Conservation (phyloP, 2,888 invertebrate species). For the Synanthedon tipuliformis region DNA sequence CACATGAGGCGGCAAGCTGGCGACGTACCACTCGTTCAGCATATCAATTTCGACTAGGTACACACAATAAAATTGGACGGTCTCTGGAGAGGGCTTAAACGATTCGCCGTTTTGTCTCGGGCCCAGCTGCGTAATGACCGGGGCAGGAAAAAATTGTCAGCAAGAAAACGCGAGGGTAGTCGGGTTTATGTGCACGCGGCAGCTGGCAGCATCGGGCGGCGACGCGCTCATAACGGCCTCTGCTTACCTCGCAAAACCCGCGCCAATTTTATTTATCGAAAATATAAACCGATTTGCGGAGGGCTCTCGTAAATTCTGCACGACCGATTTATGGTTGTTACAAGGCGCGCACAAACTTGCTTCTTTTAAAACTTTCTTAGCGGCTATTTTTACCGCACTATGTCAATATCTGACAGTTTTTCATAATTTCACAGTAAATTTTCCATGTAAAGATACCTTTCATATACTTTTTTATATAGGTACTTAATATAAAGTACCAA, state of each 20-base stretch:
- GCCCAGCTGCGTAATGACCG: conserved; percentile 70
- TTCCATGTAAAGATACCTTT: no score
- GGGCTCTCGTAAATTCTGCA: conserved; percentile 64
- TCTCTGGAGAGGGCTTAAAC: conserved; percentile 70
- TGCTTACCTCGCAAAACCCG: conserved; percentile 70
- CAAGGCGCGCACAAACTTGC: conserved; percentile 59
- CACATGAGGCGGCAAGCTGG: conserved; percentile 30
- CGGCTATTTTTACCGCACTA: neutral
- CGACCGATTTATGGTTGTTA: conserved; percentile 65
- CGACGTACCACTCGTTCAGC: conserved; percentile 50
- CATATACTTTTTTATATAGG: no score
- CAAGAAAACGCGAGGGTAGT: conserved; percentile 70
- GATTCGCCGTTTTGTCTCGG: conserved; percentile 70
- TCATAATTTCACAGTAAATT: no score
- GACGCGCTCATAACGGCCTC: conserved; percentile 65
- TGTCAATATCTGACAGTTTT: no score
- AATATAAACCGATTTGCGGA: conserved; percentile 70
- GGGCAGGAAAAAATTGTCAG: conserved; percentile 70
- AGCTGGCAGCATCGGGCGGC: conserved; percentile 46
- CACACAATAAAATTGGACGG: conserved; percentile 69
- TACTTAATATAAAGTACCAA: no score
- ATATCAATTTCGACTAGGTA: conserved; percentile 69
- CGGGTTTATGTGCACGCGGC: conserved; percentile 66
- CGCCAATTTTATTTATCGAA: conserved; percentile 72
- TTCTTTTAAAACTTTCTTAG: conserved; percentile 21